phyloP scores from a whole-genome alignment of 1,140 invertebrate species.

The Gonatopus flavifemur region DNA sequence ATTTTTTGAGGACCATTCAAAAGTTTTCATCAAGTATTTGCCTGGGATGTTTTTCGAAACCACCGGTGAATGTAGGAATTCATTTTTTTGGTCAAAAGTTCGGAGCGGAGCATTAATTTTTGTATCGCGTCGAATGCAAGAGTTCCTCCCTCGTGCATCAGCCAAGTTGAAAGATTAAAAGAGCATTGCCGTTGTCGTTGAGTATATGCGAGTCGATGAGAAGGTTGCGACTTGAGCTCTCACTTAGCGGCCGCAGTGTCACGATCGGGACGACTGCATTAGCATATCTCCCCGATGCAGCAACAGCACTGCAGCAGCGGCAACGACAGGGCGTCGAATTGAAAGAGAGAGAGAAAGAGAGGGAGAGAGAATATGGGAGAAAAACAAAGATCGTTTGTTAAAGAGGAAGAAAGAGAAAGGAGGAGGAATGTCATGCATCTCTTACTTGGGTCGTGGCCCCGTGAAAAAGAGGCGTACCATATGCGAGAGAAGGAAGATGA shows the following conservation, averaged over 20 bases:
- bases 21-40: no score
- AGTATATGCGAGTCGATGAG: no score
- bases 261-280: constrained; percentile 39
- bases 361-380: constrained; percentile 4
- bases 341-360: constrained; percentile 1
- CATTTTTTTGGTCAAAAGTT: no score
- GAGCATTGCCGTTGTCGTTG: no score
- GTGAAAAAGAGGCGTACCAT: constrained; percentile 28
- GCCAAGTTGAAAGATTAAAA: no score
- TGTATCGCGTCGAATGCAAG: no score
- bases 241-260: constrained; percentile 37
- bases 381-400: not conserved
- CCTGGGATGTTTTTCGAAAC: no score
- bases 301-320: no score
- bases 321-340: constrained; percentile 29
- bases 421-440: constrained; percentile 24
- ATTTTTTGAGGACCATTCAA: no score
- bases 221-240: constrained; percentile 39
- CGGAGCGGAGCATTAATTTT: no score
- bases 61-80: no score
- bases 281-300: constrained; percentile 39
- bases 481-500: constrained; percentile 12
- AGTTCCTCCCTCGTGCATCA: no score
- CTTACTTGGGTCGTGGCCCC: constrained; percentile 28
- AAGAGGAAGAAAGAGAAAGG: constrained; percentile 4